Conservation (phyloP, 2,797 vertebrate genomes). For the Chloroceryle amazona region DNA sequence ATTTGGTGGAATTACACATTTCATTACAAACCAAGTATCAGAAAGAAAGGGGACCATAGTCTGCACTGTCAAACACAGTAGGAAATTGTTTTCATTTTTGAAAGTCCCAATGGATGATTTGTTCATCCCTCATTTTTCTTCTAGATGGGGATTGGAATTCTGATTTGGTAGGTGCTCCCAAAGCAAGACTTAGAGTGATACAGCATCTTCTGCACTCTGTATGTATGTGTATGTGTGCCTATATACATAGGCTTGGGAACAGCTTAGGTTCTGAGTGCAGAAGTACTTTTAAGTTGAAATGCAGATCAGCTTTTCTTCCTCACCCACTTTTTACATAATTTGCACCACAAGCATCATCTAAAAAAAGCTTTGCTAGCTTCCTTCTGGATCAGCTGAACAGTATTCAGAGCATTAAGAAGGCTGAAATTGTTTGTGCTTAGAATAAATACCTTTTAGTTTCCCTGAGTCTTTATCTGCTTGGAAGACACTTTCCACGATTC, state of each 20-base stretch:
- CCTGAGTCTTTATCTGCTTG: background rate
- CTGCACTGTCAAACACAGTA: background rate
- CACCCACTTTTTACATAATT: slow-evolving; percentile 53
- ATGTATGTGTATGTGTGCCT: background rate
- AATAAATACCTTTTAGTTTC: background rate
- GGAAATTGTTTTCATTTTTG: background rate
- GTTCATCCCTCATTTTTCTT: background rate
- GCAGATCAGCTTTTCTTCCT: slow-evolving; percentile 30
- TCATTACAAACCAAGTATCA: background rate
- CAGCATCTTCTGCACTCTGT: background rate
- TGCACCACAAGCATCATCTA: slow-evolving; percentile 32
- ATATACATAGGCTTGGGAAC: background rate
- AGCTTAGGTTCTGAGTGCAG: background rate
- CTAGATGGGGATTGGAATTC: background rate
- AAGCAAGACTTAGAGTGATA: background rate
- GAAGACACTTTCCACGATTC: background rate
- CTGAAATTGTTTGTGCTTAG: slow-evolving; percentile 18
- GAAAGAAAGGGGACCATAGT: background rate
- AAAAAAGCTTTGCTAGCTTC: slow-evolving; percentile 36
- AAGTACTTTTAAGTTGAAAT: slow-evolving; percentile 44
- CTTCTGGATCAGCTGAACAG: slow-evolving; percentile 26
- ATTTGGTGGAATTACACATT: background rate
- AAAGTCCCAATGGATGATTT: background rate
- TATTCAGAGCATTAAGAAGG: background rate
- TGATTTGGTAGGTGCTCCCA: background rate